Evolutionary conservation across 2,797 vertebrate genomes (phyloP).

Genomic region (Clamator glandarius): DNA sequence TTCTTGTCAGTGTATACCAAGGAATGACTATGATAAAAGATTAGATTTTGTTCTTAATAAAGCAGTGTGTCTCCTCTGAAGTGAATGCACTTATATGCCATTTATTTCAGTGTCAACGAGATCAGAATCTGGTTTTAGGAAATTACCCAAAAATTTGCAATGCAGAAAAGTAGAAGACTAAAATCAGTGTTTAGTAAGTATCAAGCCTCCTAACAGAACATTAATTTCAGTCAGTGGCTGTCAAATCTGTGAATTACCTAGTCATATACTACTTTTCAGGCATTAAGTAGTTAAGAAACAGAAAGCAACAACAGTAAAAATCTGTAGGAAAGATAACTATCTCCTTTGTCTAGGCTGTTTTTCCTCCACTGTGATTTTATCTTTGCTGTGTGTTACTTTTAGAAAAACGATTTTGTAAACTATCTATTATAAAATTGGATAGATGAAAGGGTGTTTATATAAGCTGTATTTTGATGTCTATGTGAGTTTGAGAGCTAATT

Average conservation of each 20-base stretch:
- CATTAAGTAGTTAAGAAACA: not conserved
- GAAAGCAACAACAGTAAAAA: constrained; percentile 5
- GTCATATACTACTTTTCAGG: not conserved
- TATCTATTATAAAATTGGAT: not conserved
- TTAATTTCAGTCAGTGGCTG: not conserved
- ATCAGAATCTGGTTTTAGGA: not conserved
- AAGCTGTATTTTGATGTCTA: not conserved
- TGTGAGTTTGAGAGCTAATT: not conserved
- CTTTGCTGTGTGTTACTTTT: not conserved
- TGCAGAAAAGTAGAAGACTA: not conserved
- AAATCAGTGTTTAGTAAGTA: not conserved
- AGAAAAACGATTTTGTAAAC: not conserved
- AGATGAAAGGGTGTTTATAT: not conserved
- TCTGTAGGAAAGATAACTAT: not conserved
- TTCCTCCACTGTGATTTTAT: not conserved
- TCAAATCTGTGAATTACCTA: not conserved
- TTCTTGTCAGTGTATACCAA: fast-evolving
- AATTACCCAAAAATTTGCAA: not conserved
- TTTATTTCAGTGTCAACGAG: not conserved
- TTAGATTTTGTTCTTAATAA: not conserved
- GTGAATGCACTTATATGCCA: not conserved
- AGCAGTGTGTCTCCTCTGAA: not conserved
- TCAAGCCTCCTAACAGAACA: not conserved
- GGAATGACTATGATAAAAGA: not conserved
- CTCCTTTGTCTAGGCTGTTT: not conserved